A percentile compares a stretch with the other conserved stretches of the same genome.
phyloP scores from a whole-genome alignment of 2,888 invertebrate genomes.

The Busseola fusca region DNA sequence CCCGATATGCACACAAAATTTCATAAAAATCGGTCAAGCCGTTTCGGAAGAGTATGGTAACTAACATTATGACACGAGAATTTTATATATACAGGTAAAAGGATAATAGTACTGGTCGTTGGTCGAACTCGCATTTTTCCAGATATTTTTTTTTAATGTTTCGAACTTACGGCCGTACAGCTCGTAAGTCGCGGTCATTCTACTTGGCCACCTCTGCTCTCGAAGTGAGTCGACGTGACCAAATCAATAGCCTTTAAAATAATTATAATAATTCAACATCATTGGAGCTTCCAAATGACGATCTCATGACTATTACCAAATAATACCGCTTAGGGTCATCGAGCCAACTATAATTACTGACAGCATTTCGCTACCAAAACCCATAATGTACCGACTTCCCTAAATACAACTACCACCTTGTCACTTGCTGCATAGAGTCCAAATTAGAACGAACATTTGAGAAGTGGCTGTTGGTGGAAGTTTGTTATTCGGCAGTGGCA shows the following conservation, averaged over 20 bases:
- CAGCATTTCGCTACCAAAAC: constrained; percentile 64
- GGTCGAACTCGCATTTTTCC: no score
- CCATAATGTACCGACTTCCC: constrained; percentile 24
- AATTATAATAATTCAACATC: constrained; percentile 31
- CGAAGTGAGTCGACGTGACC: background rate
- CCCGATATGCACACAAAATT: no score
- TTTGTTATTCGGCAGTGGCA: constrained; percentile 65
- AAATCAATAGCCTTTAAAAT: background rate
- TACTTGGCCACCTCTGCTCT: background rate
- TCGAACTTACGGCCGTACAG: no score
- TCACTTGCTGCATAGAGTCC: constrained; percentile 13
- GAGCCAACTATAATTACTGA: constrained; percentile 69
- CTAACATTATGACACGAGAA: no score
- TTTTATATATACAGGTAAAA: no score
- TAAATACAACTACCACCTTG: constrained; percentile 25
- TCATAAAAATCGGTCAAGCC: no score
- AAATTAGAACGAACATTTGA: constrained; percentile 27
- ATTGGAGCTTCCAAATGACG: constrained; percentile 46
- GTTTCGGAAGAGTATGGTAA: no score
- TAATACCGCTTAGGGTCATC: constrained; percentile 68
- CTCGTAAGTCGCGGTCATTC: background rate
- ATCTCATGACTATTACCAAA: constrained; percentile 62
- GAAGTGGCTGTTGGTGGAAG: constrained; percentile 1
- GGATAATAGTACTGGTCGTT: no score
- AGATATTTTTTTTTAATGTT: no score